Evolutionary conservation across 2,888 invertebrate species (phyloP), one percentile per base, ranked within the genome.

Genomic region (Lysandra coridon): DNA sequence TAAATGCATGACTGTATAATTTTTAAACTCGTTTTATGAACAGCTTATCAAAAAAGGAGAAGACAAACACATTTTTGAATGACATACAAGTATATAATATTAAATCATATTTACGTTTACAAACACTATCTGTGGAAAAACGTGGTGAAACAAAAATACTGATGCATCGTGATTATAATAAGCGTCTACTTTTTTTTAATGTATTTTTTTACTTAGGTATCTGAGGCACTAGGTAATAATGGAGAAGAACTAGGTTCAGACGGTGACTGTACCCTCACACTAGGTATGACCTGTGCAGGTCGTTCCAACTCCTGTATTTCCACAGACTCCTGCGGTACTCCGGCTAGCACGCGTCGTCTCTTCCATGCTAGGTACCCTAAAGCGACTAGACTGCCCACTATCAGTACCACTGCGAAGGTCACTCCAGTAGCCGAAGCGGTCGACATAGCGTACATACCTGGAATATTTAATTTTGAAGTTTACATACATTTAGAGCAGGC

Each of bases 371-470:
- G 78, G 64, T 89, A 85, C 0, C 87, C 91, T 0, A 93, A 84
- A 1, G 88, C 78, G 2, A 80, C 83, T 1, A 94, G 83, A 44
- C 88, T 83, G 0, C 83, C 82, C 0, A 85, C 83, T 1, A 91
- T 85, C 1, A 87, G 85, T 7, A 93, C 85, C 0, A 84, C 87
- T 4, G 91, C 93, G 37, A 93, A 86, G 1, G 89, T 88, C 77
- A 94, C 88, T 6, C 91, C 92, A 0, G 90, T 90, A 0, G 88
- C 88, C 17, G 94, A 92, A n/a, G 92, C 92, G 84, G 89, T 90
- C 33, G 94, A 91, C 89, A 93, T 89, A 81, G 89, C 87, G 85
- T 91, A 90, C 78, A 91, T 81, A 73, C 92, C 94, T 94, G 87
- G 78, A 83, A 83, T 37, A 23, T 62, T 60, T 62, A 23, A 49